Evolutionary conservation across 2,797 vertebrate genomes (phyloP).

Genomic region (Crenuchus spilurus): DNA sequence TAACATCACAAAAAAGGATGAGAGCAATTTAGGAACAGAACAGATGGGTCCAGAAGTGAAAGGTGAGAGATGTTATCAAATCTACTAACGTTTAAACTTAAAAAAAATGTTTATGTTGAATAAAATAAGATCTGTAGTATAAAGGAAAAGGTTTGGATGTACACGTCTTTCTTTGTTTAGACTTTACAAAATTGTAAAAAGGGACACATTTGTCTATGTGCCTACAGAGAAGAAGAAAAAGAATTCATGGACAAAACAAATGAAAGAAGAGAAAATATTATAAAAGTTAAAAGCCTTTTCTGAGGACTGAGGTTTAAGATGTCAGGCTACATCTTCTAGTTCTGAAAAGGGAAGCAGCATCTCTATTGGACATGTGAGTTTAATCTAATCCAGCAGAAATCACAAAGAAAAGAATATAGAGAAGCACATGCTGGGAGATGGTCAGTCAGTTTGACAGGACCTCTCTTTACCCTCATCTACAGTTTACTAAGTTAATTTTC

Average conservation of each 20-base stretch:
- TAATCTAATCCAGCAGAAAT: constrained; percentile 11
- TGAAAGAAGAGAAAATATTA: neutral
- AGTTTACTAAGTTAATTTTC: neutral
- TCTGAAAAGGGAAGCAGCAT: constrained; percentile 8
- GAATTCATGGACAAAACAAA: neutral
- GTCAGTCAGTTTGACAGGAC: neutral
- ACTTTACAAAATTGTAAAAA: neutral
- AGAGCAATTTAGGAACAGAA: constrained; percentile 69
- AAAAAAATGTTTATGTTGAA: constrained; percentile 53
- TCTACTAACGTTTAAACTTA: constrained; percentile 52
- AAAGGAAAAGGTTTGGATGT: constrained; percentile 43
- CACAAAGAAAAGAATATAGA: neutral
- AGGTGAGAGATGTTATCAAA: constrained; percentile 59
- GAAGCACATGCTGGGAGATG: neutral
- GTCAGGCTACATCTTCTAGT: neutral
- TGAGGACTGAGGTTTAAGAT: neutral
- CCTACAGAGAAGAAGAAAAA: neutral
- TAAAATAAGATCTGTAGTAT: constrained; percentile 50
- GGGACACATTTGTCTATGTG: constrained; percentile 51
- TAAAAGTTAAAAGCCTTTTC: neutral
- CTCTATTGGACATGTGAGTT: constrained; percentile 1
- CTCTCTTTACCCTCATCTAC: neutral
- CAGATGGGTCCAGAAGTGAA: constrained; percentile 53
- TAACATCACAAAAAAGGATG: constrained; percentile 79
- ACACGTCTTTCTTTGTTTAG: constrained; percentile 1